Evolutionary conservation across 30 jellyfish, hydroid and myxozoan species (phyloP), one percentile per base, ranked within the genome.

Genomic region (Aurelia aurita): DNA sequence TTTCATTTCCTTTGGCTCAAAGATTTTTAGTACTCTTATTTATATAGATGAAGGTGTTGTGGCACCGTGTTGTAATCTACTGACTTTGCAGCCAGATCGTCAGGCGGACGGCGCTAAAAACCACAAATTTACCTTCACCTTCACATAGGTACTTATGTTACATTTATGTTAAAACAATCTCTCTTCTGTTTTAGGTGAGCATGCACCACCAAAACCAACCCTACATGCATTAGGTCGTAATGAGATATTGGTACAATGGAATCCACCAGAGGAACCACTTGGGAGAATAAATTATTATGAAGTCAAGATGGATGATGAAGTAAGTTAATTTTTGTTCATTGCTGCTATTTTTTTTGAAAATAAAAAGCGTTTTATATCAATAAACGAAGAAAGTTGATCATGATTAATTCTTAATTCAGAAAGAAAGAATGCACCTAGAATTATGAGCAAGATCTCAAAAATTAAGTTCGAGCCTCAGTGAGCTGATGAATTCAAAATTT

Each of bases 241-340:
- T 51, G 98, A 91, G 53, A 85, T 91, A n/a, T 46, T 77, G 45
- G 80, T 91, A n/a, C 86, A 82, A 35, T 91, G 98, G 98, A 84
- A 91, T 47, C 90, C 96, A 8, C 98, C 98, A 23, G 87, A 84
- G 49, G 79, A 72, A 34, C 96, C 96, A 0, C 91, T 91, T 31
- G 98, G 98, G 25, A 77, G 98, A 58, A 63, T 91, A 25, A 91
- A 91, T 62, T 91, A 67, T 62, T 91, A 91, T 71, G 96, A 91
- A 65, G 88, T 83, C 11, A 59, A 59, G 20, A 88, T 82, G 94
- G 87, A 91, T 86, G 89, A 85, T 60, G 89, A 85, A 96, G 98
- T 91, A 44, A 16, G 60, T 72, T 12, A 31, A 22, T 25, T 72
- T 3, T 69, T 26, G 32, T 21, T 23, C 28, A 3, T 72, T 44